Base-by-base conservation (phyloP, 2,113 vertebrate species). In the Tetrax tetrax region DNA sequence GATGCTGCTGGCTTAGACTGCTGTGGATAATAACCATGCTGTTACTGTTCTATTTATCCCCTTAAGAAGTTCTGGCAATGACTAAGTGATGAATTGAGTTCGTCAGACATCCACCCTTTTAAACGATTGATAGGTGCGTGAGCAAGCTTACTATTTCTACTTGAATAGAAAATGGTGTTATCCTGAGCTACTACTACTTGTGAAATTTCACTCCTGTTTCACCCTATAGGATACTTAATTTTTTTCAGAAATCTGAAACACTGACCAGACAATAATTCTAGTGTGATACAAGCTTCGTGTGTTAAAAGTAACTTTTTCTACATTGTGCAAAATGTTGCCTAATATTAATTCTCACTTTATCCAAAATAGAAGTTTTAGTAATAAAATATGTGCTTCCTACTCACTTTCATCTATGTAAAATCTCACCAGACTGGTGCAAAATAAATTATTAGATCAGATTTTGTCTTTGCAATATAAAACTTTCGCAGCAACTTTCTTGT, bases 61-160 rank as follows among this genome's bases (percentile, higher is more conserved):
- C 78, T 68, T 38, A 51, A 79, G 41, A 85, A 68, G 56, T 78
- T 92, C 78, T 82, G 75, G 90, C 48, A 87, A 19, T 97, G 93
- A 97, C 74, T 95, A 94, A 90, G 38, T n/a, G 83, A 61, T 82
- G 84, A 45, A 53, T 83, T 6, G 65, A 83, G 76, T 97, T 95
- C 95, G 96, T 97, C 95, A 97, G 94, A 50, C 87, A 90, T 77
- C 77, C 93, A 80, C 74, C 85, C 86, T 93, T 57, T 24, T 1
- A n/a, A 63, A 63, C 77, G 94, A 89, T 38, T 90, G 94, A 89
- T 57, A 84, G 81, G 33, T 66, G 43, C 69, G 50, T 89, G 84
- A 94, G 88, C 25, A n/a, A 87, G 48, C 74, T 86, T 72, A 87
- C 89, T 91, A 75, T 43, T 38, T 83, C 56, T 38, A 13, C 66